These are phyloP conservation scores for Antrozous pallidus DNA, from an alignment of 2,797 vertebrate genomes.

Conservation along the genomic window DNA sequence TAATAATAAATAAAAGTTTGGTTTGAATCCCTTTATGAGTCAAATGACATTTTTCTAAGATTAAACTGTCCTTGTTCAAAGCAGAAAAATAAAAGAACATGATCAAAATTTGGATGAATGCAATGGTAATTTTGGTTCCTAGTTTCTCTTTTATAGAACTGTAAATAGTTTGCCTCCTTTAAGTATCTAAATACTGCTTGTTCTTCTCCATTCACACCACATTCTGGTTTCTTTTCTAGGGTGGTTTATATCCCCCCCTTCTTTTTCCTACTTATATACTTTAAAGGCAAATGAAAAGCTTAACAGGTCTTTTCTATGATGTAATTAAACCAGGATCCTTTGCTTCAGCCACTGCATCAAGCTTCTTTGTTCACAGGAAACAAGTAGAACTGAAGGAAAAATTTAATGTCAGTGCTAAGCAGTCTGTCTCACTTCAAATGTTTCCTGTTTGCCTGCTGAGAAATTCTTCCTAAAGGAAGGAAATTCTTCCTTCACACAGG, in stretches of 20 bases:
- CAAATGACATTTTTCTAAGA: constrained; percentile 52
- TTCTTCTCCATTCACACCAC: background rate
- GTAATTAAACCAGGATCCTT: constrained; percentile 48
- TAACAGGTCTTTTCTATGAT: constrained; percentile 52
- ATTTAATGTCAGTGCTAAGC: constrained; percentile 35
- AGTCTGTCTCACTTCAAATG: constrained; percentile 66
- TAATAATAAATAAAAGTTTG: background rate
- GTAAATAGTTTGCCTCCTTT: background rate
- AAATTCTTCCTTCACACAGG: no score
- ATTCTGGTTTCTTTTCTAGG: constrained; percentile 37
- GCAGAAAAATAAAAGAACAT: constrained; percentile 36
- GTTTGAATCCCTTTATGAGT: constrained; percentile 30
- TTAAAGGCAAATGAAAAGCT: constrained; percentile 63
- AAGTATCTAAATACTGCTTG: background rate
- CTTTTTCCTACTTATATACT: constrained; percentile 56
- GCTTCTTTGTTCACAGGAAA: constrained; percentile 64
- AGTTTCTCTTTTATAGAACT: constrained; percentile 22
- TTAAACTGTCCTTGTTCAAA: constrained; percentile 13
- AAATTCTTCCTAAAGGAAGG: no score
- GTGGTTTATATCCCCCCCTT: background rate
- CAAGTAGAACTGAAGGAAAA: constrained; percentile 57
- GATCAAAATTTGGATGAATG: constrained; percentile 18
- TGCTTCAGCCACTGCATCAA: constrained; percentile 59
- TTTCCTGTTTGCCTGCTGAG: constrained; percentile 57
- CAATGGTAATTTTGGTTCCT: background rate